These are phyloP conservation scores for Penaeus chinensis DNA, from an alignment of 1,140 invertebrate species.

Conservation along the genomic window DNA sequence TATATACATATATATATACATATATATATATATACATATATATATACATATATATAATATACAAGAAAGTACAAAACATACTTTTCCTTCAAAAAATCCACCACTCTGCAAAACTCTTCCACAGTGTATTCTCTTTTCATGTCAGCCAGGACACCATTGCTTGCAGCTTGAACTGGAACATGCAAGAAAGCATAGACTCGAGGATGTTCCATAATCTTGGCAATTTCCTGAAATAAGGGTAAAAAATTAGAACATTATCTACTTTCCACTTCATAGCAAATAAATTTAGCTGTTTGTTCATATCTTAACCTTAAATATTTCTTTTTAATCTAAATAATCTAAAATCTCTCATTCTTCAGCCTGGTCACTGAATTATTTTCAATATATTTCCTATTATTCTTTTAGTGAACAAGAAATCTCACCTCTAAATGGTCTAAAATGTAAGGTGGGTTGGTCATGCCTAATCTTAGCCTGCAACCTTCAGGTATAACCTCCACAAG, in stretches of 20 bases:
- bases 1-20: too few species aligned
- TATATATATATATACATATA: too few species aligned
- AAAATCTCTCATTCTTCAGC: too few species aligned
- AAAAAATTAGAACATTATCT: conserved; percentile 2
- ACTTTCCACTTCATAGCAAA: neutral
- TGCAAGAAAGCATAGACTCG: conserved; percentile 95
- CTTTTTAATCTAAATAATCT: too few species aligned
- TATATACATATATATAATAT: too few species aligned
- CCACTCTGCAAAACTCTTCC: conserved; percentile 89
- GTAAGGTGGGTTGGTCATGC: conserved; percentile 99
- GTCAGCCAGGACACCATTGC: conserved; percentile 90
- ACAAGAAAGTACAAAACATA: conserved; percentile 66
- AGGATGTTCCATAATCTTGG: conserved; percentile 86
- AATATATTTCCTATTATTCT: neutral
- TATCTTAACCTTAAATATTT: too few species aligned
- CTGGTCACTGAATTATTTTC: neutral
- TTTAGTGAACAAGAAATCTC: neutral
- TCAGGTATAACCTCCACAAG: conserved; percentile 92
- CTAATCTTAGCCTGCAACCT: conserved; percentile 79
- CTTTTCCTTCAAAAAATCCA: conserved; percentile 83
- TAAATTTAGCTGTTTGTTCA: too few species aligned
- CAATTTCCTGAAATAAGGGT: conserved; percentile 78
- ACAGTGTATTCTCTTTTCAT: conserved; percentile 96
- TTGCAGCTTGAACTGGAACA: conserved; percentile 96
- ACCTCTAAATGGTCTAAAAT: conserved; percentile 92